Evolutionary conservation across 37 sponge, comb jelly and placozoan species (phyloP).

Genomic region (Ianthella basta): DNA sequence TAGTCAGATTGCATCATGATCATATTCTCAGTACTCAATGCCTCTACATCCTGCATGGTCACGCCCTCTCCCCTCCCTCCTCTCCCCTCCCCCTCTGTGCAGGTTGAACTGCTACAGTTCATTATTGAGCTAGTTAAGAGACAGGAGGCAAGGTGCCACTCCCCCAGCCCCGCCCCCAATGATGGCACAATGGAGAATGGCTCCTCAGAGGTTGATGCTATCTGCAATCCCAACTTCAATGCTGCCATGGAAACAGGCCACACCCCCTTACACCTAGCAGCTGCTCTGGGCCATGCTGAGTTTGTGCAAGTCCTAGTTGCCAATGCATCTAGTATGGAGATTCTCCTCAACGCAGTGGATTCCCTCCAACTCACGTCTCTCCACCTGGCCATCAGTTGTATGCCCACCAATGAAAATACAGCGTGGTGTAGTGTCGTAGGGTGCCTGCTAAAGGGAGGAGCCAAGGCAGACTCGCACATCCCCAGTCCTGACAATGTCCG

Average conservation of each 20-base stretch:
- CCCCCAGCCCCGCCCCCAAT: background rate
- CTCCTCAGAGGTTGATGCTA: background rate
- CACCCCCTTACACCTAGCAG: conserved; percentile 70
- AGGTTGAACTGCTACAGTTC: conserved; percentile 19
- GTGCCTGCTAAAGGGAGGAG: conserved; percentile 46
- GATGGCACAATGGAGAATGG: background rate
- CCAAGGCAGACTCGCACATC: conserved; percentile 43
- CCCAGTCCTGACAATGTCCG: background rate
- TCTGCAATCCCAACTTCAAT: background rate
- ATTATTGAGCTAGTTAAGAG: background rate
- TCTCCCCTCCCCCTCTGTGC: background rate
- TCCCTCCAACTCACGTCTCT: conserved; percentile 65
- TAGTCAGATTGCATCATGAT: too few species aligned
- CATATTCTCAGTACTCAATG: too few species aligned
- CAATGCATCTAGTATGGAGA: conserved; percentile 26
- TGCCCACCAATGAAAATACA: background rate
- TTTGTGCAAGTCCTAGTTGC: conserved; percentile 36
- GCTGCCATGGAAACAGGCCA: conserved; percentile 58
- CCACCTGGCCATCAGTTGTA: conserved; percentile 57
- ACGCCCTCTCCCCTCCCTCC: too few species aligned
- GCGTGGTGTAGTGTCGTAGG: background rate
- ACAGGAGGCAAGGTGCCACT: background rate
- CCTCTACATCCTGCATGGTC: too few species aligned
- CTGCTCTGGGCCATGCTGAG: conserved; percentile 41
- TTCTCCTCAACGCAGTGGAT: conserved; percentile 30